These are phyloP conservation scores for Sipunculus nudus DNA, from an alignment of 2,888 invertebrate genomes.

Conservation along the genomic window DNA sequence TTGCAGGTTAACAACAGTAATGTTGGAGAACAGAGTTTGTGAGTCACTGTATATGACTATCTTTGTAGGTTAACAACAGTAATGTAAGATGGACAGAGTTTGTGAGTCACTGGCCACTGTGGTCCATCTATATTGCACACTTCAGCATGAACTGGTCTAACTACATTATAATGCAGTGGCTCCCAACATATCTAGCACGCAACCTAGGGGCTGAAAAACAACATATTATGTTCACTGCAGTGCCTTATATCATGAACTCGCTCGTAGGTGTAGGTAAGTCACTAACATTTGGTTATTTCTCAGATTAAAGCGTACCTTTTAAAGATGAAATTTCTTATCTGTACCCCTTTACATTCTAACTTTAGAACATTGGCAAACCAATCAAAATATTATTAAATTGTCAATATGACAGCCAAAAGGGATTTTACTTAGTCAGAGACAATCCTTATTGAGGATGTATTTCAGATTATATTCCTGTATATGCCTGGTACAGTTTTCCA, in stretches of 20 bases:
- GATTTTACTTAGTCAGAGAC: no score
- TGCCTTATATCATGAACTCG: constrained; percentile 80
- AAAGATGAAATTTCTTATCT: no score
- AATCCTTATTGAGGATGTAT: no score
- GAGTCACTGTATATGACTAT: constrained; percentile 72
- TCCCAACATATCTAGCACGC: constrained; percentile 77
- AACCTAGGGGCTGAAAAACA: constrained; percentile 75
- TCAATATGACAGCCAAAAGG: no score
- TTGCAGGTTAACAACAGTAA: constrained; percentile 70
- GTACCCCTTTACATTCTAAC: no score
- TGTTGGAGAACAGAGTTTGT: constrained; percentile 75
- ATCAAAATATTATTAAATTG: no score
- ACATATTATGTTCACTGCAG: constrained; percentile 77
- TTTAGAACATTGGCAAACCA: no score
- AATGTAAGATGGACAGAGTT: constrained; percentile 75
- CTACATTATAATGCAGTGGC: constrained; percentile 83
- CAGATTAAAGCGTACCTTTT: no score
- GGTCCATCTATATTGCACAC: constrained; percentile 80
- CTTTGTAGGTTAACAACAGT: constrained; percentile 69
- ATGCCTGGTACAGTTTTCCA: no score
- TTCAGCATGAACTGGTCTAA: constrained; percentile 84
- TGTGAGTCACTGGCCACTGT: constrained; percentile 75
- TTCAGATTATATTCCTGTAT: no score
- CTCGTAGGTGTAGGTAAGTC: constrained; percentile 75
- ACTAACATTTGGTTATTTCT: not conserved